These are phyloP conservation scores for Drosophila truncata DNA, from an alignment of 1,140 invertebrate genomes.

Conservation along the genomic window DNA sequence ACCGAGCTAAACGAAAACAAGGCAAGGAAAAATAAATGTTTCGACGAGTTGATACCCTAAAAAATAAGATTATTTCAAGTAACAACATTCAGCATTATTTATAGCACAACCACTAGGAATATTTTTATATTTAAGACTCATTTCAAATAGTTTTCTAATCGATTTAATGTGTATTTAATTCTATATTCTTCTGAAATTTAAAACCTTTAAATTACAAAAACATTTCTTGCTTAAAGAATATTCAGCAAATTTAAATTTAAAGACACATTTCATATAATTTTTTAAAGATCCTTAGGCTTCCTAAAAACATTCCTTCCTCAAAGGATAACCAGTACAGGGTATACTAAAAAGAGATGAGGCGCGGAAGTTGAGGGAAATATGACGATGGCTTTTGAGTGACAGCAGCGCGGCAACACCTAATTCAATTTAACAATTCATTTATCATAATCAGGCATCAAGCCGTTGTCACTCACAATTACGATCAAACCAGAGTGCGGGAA, in stretches of 20 bases:
- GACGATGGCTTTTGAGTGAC: slow-evolving; percentile 73
- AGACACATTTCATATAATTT: too few species aligned
- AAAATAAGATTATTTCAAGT: too few species aligned
- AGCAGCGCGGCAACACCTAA: slow-evolving; percentile 80
- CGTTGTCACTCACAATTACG: slow-evolving; percentile 83
- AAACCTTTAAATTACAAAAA: too few species aligned
- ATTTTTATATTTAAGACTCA: neutral
- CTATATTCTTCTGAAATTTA: too few species aligned
- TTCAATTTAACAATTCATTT: slow-evolving; percentile 84
- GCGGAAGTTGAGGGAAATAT: slow-evolving; percentile 43
- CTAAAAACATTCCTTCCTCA: neutral
- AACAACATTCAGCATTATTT: neutral
- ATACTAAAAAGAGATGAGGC: neutral
- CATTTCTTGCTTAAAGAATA: too few species aligned
- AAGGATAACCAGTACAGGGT: slow-evolving; percentile 9
- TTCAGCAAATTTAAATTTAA: too few species aligned
- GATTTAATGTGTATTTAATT: neutral
- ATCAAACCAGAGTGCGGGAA: slow-evolving; percentile 52
- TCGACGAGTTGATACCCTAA: slow-evolving; percentile 2
- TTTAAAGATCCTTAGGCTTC: too few species aligned
- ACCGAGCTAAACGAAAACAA: slow-evolving; percentile 27
- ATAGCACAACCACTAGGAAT: neutral
- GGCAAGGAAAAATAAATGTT: neutral
- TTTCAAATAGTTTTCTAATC: neutral
- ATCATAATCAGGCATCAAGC: slow-evolving; percentile 84